phyloP scores from a whole-genome alignment of 2,888 invertebrate genomes.

The Ceraclea dissimilis region DNA sequence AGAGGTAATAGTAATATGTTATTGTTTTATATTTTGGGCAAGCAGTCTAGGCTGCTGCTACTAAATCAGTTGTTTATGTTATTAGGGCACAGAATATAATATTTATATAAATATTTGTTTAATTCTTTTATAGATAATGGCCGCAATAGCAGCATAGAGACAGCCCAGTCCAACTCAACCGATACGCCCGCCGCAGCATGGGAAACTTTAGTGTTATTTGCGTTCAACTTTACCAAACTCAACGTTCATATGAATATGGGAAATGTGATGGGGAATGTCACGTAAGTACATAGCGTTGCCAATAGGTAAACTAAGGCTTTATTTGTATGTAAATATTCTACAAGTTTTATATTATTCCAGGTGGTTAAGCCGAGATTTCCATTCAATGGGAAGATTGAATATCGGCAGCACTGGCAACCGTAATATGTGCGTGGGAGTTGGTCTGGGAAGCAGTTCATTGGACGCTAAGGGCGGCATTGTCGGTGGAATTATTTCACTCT shows the following conservation, averaged over 20 bases:
- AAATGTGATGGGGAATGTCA: slow-evolving; percentile 97
- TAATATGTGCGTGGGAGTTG: slow-evolving; percentile 83
- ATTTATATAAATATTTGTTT: too few species aligned
- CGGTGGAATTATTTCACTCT: slow-evolving; percentile 89
- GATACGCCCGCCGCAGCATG: slow-evolving; percentile 70
- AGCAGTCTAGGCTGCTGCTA: too few species aligned
- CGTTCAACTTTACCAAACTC: slow-evolving; percentile 90
- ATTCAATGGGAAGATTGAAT: slow-evolving; percentile 84
- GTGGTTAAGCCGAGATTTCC: slow-evolving; percentile 89
- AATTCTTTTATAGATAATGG: slow-evolving; percentile 38
- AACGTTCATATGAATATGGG: slow-evolving; percentile 99
- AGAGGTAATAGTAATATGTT: too few species aligned
- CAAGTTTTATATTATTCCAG: slow-evolving; percentile 34
- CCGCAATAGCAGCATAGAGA: slow-evolving; percentile 50
- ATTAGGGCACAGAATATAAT: too few species aligned
- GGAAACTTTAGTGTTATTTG: slow-evolving; percentile 94
- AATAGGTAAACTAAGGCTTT: too few species aligned
- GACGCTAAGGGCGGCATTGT: slow-evolving; percentile 98
- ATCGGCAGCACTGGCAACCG: slow-evolving; percentile 93
- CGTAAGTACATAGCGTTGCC: slow-evolving; percentile 43
- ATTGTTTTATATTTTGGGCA: too few species aligned
- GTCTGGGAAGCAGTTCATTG: slow-evolving; percentile 81
- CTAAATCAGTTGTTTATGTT: too few species aligned
- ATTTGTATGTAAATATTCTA: too few species aligned
- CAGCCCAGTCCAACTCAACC: slow-evolving; percentile 46